A percentile compares a stretch with the other conserved stretches of the same genome.
These are phyloP conservation scores for Meriones psammophilus DNA, from an alignment of 2,797 vertebrate species.

Conservation along the genomic window DNA sequence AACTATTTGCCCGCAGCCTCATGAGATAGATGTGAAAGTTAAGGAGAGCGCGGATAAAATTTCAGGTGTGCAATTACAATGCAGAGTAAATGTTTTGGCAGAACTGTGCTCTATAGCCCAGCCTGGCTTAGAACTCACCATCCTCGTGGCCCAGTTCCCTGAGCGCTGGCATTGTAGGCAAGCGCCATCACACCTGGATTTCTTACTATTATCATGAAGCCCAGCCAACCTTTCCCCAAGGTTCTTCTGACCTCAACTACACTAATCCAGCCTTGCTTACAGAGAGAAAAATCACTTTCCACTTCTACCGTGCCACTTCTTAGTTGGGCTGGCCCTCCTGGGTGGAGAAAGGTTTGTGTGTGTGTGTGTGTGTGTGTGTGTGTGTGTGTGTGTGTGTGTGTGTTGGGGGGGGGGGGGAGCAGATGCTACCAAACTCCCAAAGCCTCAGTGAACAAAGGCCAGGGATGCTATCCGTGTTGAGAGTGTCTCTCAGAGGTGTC, in stretches of 20 bases:
- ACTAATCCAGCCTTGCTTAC: slow-evolving; percentile 3
- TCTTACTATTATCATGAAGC: neutral
- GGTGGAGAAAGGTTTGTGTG: neutral
- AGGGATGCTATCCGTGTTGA: neutral
- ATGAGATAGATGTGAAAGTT: neutral
- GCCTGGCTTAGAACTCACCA: neutral
- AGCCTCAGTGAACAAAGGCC: neutral
- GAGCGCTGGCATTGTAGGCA: no score
- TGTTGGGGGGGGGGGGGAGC: no score
- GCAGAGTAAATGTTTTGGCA: no score
- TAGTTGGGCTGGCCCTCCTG: neutral
- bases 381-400: no score
- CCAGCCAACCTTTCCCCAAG: neutral
- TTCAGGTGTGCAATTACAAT: neutral
- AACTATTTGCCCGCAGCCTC: neutral
- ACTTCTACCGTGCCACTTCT: neutral
- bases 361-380: no score
- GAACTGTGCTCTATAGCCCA: neutral
- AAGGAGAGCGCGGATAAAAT: neutral
- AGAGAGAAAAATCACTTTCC: neutral
- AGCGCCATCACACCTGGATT: neutral
- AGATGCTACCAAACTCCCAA: neutral
- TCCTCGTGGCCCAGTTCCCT: neutral
- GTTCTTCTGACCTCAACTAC: neutral
- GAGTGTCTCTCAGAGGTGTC: neutral